A percentile compares a stretch with the other conserved stretches of the same genome.
phyloP scores from a whole-genome alignment of 2,888 invertebrate genomes.

The Drosophila percnosoma region DNA sequence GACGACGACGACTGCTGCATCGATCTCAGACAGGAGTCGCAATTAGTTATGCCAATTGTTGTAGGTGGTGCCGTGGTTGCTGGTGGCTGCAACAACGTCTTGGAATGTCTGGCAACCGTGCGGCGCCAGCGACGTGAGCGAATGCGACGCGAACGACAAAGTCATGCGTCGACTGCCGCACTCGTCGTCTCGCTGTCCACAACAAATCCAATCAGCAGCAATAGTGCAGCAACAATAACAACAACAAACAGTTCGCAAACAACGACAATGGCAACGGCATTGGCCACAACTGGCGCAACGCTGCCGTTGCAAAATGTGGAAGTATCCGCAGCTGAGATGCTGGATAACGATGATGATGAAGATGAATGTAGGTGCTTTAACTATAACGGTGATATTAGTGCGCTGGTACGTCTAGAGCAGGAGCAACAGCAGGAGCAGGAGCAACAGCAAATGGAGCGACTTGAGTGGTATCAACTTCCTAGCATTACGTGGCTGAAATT shows the following conservation, averaged over 20 bases:
- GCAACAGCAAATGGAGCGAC: constrained; percentile 27
- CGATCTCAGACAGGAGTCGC: constrained; percentile 72
- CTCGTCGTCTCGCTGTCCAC: constrained; percentile 34
- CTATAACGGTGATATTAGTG: constrained; percentile 82
- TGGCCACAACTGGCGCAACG: constrained; percentile 53
- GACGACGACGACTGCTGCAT: constrained; percentile 48
- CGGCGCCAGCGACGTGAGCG: constrained; percentile 71
- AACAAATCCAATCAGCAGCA: constrained; percentile 59
- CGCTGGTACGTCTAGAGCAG: constrained; percentile 58
- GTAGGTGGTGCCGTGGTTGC: constrained; percentile 40
- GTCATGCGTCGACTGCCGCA: constrained; percentile 50
- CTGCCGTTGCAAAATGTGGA: constrained; percentile 48
- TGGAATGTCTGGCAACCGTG: constrained; percentile 47
- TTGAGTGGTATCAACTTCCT: constrained; percentile 60
- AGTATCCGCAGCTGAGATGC: constrained; percentile 41
- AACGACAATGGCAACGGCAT: constrained; percentile 64
- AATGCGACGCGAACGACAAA: constrained; percentile 66
- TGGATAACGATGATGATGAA: constrained; percentile 37
- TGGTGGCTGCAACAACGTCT: constrained; percentile 26
- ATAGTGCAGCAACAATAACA: constrained; percentile 12
- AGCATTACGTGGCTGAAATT: constrained; percentile 76
- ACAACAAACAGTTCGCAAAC: constrained; percentile 70
- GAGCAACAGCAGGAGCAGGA: constrained; percentile 10
- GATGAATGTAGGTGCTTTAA: constrained; percentile 83
- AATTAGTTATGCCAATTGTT: constrained; percentile 81